These are phyloP conservation scores for Chrysotoxum bicinctum DNA, from an alignment of 2,888 invertebrate species.

Conservation along the genomic window DNA sequence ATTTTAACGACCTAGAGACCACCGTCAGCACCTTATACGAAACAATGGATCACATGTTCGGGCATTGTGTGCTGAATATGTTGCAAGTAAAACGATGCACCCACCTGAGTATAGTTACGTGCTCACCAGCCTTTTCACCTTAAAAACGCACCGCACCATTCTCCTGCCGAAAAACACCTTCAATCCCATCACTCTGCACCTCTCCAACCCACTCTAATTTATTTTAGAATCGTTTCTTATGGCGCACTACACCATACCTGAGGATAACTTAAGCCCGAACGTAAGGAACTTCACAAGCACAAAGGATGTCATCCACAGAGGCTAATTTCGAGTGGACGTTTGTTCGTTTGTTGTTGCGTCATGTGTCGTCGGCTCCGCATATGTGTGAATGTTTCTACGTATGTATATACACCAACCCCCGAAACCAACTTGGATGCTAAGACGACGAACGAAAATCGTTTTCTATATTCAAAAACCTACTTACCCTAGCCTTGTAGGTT, in stretches of 20 bases:
- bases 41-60: conserved; percentile 64
- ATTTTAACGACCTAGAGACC: conserved; percentile 35
- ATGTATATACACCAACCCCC: background rate
- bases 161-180: conserved; percentile 11
- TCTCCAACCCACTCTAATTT: conserved; percentile 41
- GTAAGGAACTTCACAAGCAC: conserved; percentile 71
- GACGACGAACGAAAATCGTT: conserved; percentile 37
- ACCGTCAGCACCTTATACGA: conserved; percentile 32
- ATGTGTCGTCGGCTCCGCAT: conserved; percentile 28
- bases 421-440: conserved; percentile 65
- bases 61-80: conserved; percentile 26
- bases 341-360: conserved; percentile 41
- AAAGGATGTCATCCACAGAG: conserved; percentile 73
- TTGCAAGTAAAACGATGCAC: conserved; percentile 55
- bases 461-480: background rate
- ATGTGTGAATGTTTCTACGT: background rate
- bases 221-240: conserved; percentile 70
- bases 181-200: background rate
- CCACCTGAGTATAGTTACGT: background rate
- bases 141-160: conserved; percentile 66
- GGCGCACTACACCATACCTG: conserved; percentile 50
- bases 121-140: conserved; percentile 56
- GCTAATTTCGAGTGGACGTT: conserved; percentile 73
- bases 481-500: background rate
- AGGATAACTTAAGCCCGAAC: conserved; percentile 69